These are phyloP conservation scores for Engraulis encrasicolus DNA, from an alignment of 2,113 vertebrate species.

Conservation along the genomic window DNA sequence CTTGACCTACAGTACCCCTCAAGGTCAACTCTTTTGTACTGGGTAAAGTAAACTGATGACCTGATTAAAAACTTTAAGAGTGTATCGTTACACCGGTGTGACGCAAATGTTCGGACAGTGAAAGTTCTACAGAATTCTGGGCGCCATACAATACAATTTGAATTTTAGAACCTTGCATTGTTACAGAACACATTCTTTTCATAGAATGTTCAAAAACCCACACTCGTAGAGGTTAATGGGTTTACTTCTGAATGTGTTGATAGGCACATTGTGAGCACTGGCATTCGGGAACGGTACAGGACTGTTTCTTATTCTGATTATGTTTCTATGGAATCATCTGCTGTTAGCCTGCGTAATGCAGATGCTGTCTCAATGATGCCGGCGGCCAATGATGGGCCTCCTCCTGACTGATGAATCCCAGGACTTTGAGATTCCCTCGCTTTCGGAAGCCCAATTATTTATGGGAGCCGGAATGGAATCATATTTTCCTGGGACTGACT, in stretches of 20 bases:
- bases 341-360: neutral
- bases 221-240: no score
- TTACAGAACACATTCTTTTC: no score
- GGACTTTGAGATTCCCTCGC: neutral
- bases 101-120: no score
- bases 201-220: no score
- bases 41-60: neutral
- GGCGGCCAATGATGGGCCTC: neutral
- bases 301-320: slow-evolving; percentile 18
- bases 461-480: neutral
- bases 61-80: no score
- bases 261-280: neutral
- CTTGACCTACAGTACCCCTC: neutral
- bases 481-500: slow-evolving; percentile 3
- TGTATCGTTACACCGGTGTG: no score
- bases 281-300: neutral
- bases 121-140: no score
- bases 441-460: neutral
- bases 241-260: no score
- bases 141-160: no score
- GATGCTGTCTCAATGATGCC: neutral
- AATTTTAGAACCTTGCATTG: no score
- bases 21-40: neutral
- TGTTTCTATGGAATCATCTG: slow-evolving; percentile 13
- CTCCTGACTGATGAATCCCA: neutral